phyloP scores from a whole-genome alignment of 2,888 invertebrate genomes.

The Pseudoips prasinana region DNA sequence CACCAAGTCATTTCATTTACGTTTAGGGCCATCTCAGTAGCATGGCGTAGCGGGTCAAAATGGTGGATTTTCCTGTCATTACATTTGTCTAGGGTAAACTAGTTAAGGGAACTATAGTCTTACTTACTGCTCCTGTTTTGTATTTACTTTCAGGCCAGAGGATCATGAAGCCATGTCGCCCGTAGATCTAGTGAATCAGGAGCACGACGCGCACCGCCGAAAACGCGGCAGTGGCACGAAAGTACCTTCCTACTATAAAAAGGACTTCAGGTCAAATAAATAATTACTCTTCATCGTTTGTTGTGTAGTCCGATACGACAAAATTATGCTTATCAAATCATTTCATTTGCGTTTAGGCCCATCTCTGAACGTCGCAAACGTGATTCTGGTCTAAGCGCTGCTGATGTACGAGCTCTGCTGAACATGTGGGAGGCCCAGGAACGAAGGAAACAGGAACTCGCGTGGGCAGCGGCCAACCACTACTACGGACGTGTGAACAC shows the following conservation, averaged over 20 bases:
- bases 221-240: conserved; percentile 73
- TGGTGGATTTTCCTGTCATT: too few species aligned
- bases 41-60: too few species aligned
- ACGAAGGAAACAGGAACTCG: conserved; percentile 73
- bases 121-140: too few species aligned
- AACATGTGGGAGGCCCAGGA: conserved; percentile 84
- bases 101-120: too few species aligned
- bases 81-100: too few species aligned
- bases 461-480: conserved; percentile 54
- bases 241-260: conserved; percentile 71
- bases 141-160: conserved; percentile 59
- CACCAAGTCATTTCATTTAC: conserved; percentile 30
- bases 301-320: conserved; percentile 26
- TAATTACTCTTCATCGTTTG: conserved; percentile 28
- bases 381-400: conserved; percentile 83
- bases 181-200: conserved; percentile 55
- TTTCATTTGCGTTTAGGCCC: conserved; percentile 43
- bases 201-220: conserved; percentile 59
- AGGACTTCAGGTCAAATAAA: conserved; percentile 65
- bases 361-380: conserved; percentile 80
- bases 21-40: background rate
- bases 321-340: conserved; percentile 11
- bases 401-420: conserved; percentile 82
- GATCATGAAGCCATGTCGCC: conserved; percentile 58
- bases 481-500: conserved; percentile 66